A percentile compares a stretch with the other conserved stretches of the same genome.
Evolutionary conservation across 2,113 vertebrate species (phyloP).

Genomic region (Phodopus roborovskii): DNA sequence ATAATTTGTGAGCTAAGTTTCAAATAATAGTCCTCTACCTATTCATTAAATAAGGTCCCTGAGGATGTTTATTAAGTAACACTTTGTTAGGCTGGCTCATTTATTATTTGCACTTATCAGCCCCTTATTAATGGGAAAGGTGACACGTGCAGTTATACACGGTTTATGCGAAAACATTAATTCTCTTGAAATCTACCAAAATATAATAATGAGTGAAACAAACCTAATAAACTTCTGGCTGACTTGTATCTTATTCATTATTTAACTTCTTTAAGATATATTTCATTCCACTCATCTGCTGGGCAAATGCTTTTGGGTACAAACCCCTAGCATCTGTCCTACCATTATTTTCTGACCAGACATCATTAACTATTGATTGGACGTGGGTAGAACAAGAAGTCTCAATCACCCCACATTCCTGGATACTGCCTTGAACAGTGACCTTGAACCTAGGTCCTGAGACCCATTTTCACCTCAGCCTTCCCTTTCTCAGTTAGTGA

Average conservation of each 20-base stretch:
- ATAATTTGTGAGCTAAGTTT: constrained; percentile 74
- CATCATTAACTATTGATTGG: not conserved
- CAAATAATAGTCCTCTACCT: constrained; percentile 71
- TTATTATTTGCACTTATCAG: constrained; percentile 71
- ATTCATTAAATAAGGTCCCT: constrained; percentile 77
- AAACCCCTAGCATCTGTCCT: not conserved
- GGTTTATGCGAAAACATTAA: constrained; percentile 58
- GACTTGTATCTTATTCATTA: not conserved
- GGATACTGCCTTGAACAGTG: not conserved
- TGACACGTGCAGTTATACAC: constrained; percentile 30
- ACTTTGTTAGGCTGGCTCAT: constrained; percentile 67
- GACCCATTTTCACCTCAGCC: not conserved
- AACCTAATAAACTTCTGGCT: constrained; percentile 44
- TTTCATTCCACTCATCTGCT: constrained; percentile 42
- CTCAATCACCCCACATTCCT: not conserved
- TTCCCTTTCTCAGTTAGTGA: not conserved
- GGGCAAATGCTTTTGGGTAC: not conserved
- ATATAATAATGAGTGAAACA: not conserved
- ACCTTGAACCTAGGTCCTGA: not conserved
- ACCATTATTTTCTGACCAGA: not conserved
- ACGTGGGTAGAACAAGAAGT: not conserved
- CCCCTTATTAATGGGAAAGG: constrained; percentile 64
- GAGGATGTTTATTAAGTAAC: constrained; percentile 68
- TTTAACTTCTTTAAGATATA: constrained; percentile 53
- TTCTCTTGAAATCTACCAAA: constrained; percentile 62